These are phyloP conservation scores for Lepisosteus osseus DNA, from an alignment of 2,113 vertebrate species.

Conservation along the genomic window DNA sequence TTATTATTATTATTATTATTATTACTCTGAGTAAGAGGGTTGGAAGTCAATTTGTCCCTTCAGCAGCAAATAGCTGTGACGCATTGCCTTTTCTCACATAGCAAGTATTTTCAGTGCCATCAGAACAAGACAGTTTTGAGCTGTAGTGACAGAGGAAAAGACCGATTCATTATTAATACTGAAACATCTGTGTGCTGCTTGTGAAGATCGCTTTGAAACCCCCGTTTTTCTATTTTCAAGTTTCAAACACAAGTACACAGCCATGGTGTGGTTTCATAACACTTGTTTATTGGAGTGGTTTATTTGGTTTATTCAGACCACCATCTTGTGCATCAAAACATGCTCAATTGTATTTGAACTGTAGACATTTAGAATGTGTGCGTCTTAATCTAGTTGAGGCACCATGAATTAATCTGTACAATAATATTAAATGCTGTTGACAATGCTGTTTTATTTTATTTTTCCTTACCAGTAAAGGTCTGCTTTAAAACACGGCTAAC, in stretches of 20 bases:
- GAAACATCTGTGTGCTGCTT: constrained; percentile 7
- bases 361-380: not conserved
- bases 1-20: not conserved
- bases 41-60: not conserved
- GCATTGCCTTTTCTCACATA: not conserved
- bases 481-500: too few relatives aligned
- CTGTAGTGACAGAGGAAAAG: not conserved
- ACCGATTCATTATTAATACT: constrained; percentile 3
- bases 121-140: not conserved
- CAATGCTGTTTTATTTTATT: too few relatives aligned
- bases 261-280: not conserved
- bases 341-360: not conserved
- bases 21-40: not conserved
- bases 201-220: not conserved
- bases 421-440: too few relatives aligned
- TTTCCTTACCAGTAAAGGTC: not conserved
- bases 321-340: not conserved
- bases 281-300: not conserved
- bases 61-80: not conserved
- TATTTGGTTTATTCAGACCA: not conserved
- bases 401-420: not conserved
- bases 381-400: not conserved
- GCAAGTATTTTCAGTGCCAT: not conserved
- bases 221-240: not conserved
- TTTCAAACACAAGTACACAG: not conserved